Evolutionary conservation across 2,797 vertebrate genomes (phyloP).

Genomic region (Aulostomus chinensis): DNA sequence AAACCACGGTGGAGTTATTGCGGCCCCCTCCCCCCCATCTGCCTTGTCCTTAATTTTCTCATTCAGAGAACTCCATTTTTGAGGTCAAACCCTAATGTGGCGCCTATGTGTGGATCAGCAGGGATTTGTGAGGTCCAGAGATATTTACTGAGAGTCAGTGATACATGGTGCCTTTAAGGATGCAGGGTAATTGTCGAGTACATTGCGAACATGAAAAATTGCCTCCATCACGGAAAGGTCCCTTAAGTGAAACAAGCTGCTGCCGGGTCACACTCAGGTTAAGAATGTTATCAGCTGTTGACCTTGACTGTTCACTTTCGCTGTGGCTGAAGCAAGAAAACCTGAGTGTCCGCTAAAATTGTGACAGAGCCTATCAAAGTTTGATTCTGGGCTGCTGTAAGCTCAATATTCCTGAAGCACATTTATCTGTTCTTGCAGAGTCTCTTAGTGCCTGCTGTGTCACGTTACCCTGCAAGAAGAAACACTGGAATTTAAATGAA

Average conservation of each 20-base stretch:
- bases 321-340: constrained; percentile 19
- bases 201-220: constrained; percentile 73
- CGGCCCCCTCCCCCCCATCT: no score
- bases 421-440: no score
- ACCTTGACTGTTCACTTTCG: constrained; percentile 66
- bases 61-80: constrained; percentile 37
- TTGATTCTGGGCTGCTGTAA: no score
- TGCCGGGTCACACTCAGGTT: constrained; percentile 65
- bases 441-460: no score
- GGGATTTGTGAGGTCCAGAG: constrained; percentile 66
- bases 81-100: constrained; percentile 58
- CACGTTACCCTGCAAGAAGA: no score
- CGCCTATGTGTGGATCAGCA: constrained; percentile 60
- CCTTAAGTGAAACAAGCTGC: constrained; percentile 65
- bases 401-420: no score
- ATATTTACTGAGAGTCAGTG: constrained; percentile 69
- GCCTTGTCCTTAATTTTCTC: no score
- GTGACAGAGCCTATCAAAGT: no score
- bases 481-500: no score
- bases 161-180: constrained; percentile 75
- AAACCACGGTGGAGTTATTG: no score
- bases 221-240: constrained; percentile 55
- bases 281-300: constrained; percentile 70
- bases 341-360: no score
- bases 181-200: constrained; percentile 74